Evolutionary conservation across 2,113 vertebrate genomes (phyloP).

Genomic region (Tragelaphus strepsiceros): DNA sequence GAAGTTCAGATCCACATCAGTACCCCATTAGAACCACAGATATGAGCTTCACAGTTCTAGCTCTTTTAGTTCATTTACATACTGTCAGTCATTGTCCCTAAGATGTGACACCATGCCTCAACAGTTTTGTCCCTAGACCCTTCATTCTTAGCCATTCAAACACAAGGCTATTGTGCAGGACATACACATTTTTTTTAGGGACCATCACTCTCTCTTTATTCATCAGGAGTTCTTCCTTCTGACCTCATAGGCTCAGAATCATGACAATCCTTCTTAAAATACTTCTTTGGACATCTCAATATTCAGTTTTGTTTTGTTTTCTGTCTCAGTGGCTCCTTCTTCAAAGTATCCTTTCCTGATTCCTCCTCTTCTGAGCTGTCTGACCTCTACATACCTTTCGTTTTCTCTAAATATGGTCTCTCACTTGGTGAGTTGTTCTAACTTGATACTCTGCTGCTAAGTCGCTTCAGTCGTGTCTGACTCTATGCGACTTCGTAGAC

Average conservation of each 20-base stretch:
- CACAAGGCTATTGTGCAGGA: not conserved
- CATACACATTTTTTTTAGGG: not conserved
- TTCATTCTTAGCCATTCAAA: not conserved
- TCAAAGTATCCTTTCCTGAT: not conserved
- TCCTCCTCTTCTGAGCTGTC: not conserved
- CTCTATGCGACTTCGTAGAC: too few relatives aligned
- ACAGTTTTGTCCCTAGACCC: not conserved
- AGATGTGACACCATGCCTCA: not conserved
- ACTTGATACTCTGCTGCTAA: not conserved
- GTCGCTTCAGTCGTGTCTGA: accelerated
- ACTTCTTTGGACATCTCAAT: not conserved
- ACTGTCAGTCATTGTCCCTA: not conserved
- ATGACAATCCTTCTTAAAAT: not conserved
- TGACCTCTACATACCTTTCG: not conserved
- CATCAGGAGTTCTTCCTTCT: not conserved
- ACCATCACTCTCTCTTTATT: not conserved
- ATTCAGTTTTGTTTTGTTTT: not conserved
- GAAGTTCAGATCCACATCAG: not conserved
- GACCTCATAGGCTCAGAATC: not conserved
- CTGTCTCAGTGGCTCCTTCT: not conserved
- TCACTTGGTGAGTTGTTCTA: not conserved
- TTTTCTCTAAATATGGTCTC: not conserved
- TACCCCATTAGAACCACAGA: not conserved
- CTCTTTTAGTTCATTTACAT: not conserved
- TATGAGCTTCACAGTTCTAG: not conserved